These are phyloP conservation scores for Caenorhabditis doughertyi DNA, from an alignment of 2,888 invertebrate genomes.

Conservation along the genomic window DNA sequence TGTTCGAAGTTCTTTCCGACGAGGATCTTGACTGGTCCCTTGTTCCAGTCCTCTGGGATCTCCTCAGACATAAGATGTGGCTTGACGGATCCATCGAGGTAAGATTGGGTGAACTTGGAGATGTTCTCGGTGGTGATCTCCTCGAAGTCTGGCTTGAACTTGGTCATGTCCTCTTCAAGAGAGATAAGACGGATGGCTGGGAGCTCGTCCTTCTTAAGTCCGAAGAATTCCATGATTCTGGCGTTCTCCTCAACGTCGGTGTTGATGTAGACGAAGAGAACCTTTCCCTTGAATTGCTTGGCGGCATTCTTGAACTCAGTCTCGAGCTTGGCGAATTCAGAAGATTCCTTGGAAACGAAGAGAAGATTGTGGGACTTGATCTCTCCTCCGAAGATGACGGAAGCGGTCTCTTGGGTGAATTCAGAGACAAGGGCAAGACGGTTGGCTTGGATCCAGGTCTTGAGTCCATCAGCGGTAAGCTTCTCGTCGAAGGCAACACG, in stretches of 20 bases:
- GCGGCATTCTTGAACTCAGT: slow-evolving; percentile 91
- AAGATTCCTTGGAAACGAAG: slow-evolving; percentile 92
- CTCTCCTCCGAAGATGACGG: slow-evolving; percentile 98
- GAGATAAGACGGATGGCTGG: slow-evolving; percentile 88
- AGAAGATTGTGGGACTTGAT: slow-evolving; percentile 96
- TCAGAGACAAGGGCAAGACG: slow-evolving; percentile 82
- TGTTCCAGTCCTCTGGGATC: slow-evolving; percentile 97
- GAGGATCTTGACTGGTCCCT: slow-evolving; percentile 92
- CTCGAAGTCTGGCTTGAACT: slow-evolving; percentile 91
- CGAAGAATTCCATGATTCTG: slow-evolving; percentile 99
- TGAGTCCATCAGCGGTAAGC: slow-evolving; percentile 69
- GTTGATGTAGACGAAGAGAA: slow-evolving; percentile 96
- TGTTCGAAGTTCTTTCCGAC: slow-evolving; percentile 96
- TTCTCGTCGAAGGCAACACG: slow-evolving; percentile 79
- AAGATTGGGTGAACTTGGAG: slow-evolving; percentile 91
- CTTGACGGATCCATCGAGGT: slow-evolving; percentile 94
- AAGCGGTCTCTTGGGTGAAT: slow-evolving; percentile 88
- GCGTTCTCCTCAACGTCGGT: slow-evolving; percentile 96
- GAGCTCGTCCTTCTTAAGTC: slow-evolving; percentile 92
- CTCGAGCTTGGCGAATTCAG: slow-evolving; percentile 90
- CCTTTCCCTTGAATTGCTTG: slow-evolving; percentile 92
- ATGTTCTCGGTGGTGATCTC: slow-evolving; percentile 87
- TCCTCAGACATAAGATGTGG: slow-evolving; percentile 96
- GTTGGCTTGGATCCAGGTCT: slow-evolving; percentile 82
- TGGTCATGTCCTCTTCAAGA: slow-evolving; percentile 97